phyloP scores from a whole-genome alignment of 2,113 vertebrate genomes.

The Aegithalos caudatus region DNA sequence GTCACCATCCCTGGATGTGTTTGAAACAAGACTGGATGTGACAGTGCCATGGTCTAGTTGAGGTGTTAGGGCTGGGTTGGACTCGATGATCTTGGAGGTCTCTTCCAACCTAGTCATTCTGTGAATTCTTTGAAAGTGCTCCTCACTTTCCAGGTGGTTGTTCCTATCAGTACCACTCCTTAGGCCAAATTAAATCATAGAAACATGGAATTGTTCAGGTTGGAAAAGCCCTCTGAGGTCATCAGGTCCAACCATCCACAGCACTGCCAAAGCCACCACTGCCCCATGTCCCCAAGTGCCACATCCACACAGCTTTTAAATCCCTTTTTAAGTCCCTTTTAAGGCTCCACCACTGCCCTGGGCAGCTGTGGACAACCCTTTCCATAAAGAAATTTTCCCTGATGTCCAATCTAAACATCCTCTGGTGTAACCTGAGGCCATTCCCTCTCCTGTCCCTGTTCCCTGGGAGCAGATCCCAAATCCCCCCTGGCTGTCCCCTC shows the following conservation, averaged over 20 bases:
- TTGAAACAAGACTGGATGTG: neutral
- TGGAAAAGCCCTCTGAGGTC: neutral
- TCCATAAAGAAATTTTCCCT: neutral
- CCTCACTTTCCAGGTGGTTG: neutral
- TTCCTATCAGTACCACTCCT: neutral
- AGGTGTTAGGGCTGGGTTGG: neutral
- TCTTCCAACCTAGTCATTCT: neutral
- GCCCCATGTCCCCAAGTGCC: rapidly evolving
- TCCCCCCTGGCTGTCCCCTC: neutral
- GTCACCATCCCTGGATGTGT: neutral
- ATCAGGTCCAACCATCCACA: rapidly evolving
- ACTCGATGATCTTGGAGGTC: neutral
- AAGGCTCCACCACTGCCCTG: neutral
- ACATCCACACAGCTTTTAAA: neutral
- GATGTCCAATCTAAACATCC: rapidly evolving
- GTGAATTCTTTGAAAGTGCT: neutral
- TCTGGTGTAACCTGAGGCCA: rapidly evolving
- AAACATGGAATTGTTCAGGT: neutral
- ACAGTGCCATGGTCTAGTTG: neutral
- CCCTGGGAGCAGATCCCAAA: neutral
- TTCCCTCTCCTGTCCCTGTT: neutral
- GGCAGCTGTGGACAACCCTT: neutral
- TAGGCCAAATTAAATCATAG: neutral
- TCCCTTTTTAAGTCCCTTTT: neutral
- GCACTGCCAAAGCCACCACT: neutral